Evolutionary conservation across 2,113 vertebrate genomes (phyloP).

Genomic region (Lepidothrix coronata): DNA sequence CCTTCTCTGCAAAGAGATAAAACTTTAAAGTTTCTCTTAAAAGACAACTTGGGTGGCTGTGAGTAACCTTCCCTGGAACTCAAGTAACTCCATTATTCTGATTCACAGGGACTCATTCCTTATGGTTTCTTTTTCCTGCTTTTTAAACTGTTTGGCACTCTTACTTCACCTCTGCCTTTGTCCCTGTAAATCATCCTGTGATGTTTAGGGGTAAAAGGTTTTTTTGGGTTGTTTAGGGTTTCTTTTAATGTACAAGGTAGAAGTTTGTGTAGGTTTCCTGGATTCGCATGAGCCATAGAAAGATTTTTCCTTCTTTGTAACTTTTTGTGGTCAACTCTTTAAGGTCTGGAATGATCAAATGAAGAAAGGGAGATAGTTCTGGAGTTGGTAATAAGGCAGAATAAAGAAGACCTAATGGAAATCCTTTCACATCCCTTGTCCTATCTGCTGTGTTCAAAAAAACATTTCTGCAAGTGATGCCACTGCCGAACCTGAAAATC

Average conservation of each 20-base stretch:
- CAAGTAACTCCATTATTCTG: not conserved
- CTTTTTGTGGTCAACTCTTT: not conserved
- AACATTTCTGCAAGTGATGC: not conserved
- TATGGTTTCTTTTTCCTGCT: not conserved
- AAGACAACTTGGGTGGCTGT: not conserved
- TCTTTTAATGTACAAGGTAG: not conserved
- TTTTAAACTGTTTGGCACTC: not conserved
- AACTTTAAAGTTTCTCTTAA: not conserved
- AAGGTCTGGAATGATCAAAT: not conserved
- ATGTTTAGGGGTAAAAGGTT: not conserved
- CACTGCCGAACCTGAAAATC: not conserved
- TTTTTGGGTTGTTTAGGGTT: not conserved
- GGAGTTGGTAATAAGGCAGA: not conserved
- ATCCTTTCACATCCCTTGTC: not conserved
- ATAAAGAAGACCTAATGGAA: accelerated
- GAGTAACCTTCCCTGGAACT: not conserved
- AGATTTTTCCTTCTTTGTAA: not conserved
- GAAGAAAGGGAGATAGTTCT: not conserved
- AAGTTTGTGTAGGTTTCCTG: not conserved
- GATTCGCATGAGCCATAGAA: not conserved
- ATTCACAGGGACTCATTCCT: not conserved
- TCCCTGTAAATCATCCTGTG: not conserved
- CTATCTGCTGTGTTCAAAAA: not conserved
- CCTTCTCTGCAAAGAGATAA: not conserved
- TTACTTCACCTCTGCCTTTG: not conserved